Evolutionary conservation across 2,888 invertebrate genomes (phyloP), one percentile per base, ranked within the genome.

Genomic region (Erebia epiphron): DNA sequence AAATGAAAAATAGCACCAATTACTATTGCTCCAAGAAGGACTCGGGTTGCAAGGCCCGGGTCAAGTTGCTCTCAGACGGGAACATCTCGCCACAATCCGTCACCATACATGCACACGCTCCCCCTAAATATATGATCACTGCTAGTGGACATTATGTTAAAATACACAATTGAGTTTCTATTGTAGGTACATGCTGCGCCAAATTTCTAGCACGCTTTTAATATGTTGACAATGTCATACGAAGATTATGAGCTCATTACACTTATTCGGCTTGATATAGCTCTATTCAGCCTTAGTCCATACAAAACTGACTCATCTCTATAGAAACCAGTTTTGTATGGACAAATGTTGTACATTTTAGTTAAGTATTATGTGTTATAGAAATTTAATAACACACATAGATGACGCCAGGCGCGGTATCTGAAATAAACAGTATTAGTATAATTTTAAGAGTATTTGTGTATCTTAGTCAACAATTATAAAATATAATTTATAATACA

Each of bases 1-100:
- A 79, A 68, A 74, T 73, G 62, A 78, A 76, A 16, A 16, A 73
- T 1, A 75, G 73, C 13, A 71, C 74, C 35, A 76, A 78, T 64
- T 79, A 71, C 61, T 79, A 78, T 57, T 78, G 78, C 43, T 78
- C 78, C 0, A 78, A 78, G 57, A 76, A 75, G 50, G 73, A 77
- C 61, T 63, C 72, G 0, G 82, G 82, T 0, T 86, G 85, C 67
- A 82, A 76, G 69, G 84, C 82, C 0, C 74, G 72, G 2, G 67
- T 76, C 43, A 73, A 73, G 79, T 35, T 81, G 57, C 52, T 60
- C 5, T 50, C 62, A 4, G 81, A 43, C 67, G 77, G 68, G 9
- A 58, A 57, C 14, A 69, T 74, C 13, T 75, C 70, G 8, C 16
- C 65, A 9, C 71, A 64, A 9, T 71, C 73, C 0, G 46, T 69